Evolutionary conservation across 2,113 vertebrate species (phyloP), one percentile per base, ranked within the genome.

Genomic region (Nycticryphes semicollaris): DNA sequence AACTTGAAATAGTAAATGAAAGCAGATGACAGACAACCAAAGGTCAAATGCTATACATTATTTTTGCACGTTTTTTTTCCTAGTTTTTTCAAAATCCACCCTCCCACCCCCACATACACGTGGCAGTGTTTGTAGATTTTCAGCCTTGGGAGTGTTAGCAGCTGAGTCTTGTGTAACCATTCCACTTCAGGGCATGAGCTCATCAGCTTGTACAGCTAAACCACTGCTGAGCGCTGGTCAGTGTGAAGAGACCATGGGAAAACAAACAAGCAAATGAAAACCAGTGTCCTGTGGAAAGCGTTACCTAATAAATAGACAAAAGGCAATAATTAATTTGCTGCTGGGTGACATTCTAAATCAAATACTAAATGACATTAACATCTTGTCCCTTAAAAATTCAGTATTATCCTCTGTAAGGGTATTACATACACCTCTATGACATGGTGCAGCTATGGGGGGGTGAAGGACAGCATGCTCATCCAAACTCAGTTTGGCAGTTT

Each of bases 81-180:
- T 39, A 16, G 20, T 45, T 67, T 75, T 31, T 93, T 82, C 20
- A 1, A 90, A 90, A 81, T 64, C 43, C 28, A n/a, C 30, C 2
- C 69, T 84, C 64, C 70, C 68, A 43, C n/a, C 21, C 50, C 90
- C 6, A 1, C 48, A 27, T 45, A 92, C 92, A 95, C 41, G n/a
- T 97, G 90, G 89, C 90, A 93, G 84, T 82, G 66, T 89, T 92
- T 91, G 80, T 75, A 89, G 85, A 80, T 82, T 89, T 81, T 82
- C 73, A 97, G 83, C 56, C 69, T 41, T 57, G 35, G 69, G 51
- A 94, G 39, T 19, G 75, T 95, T 72, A 85, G 68, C 87, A 93
- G 87, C 78, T 94, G 87, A 59, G 57, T 57, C 60, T 94, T 79
- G 80, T 62, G 80, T 77, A 85, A 77, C 70, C 72, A 91, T 93